Percentiles rank a stretch among this genome's conserved stretches.
Conservation (phyloP, 2,888 invertebrate genomes). For the Dynastes tityus region DNA sequence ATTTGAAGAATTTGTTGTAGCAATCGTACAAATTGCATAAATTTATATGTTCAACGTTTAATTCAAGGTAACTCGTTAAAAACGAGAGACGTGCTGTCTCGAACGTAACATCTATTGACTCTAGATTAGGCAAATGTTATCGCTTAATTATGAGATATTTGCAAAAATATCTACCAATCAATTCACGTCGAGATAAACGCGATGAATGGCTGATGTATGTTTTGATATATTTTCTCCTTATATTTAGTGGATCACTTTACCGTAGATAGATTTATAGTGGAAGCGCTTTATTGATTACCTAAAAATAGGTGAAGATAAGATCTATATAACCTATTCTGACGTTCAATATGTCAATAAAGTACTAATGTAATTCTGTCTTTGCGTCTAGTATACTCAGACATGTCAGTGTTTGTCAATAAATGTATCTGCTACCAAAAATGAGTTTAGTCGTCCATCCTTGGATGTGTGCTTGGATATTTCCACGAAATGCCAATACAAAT, state of each 20-base stretch:
- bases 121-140: conserved; percentile 34
- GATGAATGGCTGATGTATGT: not conserved
- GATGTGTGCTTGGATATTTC: too few relatives aligned
- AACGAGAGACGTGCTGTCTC: conserved; percentile 43
- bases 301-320: conserved; percentile 25
- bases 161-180: conserved; percentile 20
- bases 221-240: not conserved
- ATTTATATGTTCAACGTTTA: not conserved
- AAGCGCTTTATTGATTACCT: conserved; percentile 4
- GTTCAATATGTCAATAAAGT: conserved; percentile 3
- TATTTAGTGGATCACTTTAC: not conserved
- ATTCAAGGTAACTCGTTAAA: conserved; percentile 27
- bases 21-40: too few relatives aligned
- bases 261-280: not conserved
- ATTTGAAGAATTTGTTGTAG: not conserved
- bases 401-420: too few relatives aligned
- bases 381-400: too few relatives aligned
- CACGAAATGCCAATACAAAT: too few relatives aligned
- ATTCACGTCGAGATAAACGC: conserved; percentile 12
- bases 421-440: too few relatives aligned
- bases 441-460: too few relatives aligned
- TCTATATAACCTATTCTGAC: conserved; percentile 6
- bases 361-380: not conserved
- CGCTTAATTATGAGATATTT: conserved; percentile 17
- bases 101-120: conserved; percentile 34